Evolutionary conservation across 2,113 vertebrate species (phyloP).

Genomic region (Hydropotes inermis): DNA sequence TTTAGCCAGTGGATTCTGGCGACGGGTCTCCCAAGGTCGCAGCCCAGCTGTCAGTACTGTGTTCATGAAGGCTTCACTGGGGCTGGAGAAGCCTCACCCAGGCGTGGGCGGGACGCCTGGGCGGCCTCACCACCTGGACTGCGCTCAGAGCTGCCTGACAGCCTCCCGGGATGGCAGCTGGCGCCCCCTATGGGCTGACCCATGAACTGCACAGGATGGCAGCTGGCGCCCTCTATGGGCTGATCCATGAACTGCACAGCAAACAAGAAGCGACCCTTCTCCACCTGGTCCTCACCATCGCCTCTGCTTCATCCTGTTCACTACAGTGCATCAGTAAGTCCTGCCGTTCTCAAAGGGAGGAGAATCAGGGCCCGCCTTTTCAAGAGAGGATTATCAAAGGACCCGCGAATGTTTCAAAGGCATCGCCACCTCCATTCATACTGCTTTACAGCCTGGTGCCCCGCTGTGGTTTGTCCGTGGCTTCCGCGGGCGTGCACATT

Average conservation of each 20-base stretch:
- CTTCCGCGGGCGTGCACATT: fast-evolving
- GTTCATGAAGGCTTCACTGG: neutral
- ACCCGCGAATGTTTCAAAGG: fast-evolving
- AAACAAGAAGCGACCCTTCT: fast-evolving
- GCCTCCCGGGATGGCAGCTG: neutral
- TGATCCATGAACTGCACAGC: too few relatives aligned
- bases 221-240: neutral
- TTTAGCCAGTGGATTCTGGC: too few relatives aligned
- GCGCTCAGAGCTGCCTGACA: fast-evolving
- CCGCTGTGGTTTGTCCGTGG: too few relatives aligned
- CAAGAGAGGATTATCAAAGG: neutral
- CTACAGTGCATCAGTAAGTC: neutral
- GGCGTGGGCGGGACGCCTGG: fast-evolving
- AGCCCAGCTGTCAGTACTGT: too few relatives aligned
- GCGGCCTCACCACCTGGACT: neutral
- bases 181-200: too few relatives aligned
- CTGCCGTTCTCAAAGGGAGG: neutral
- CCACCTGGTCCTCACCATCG: fast-evolving
- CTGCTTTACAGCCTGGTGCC: neutral
- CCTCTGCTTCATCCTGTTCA: fast-evolving
- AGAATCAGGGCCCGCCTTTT: neutral
- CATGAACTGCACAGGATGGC: too few relatives aligned
- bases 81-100: neutral
- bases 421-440: fast-evolving
- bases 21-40: too few relatives aligned